Conservation (phyloP, 2,888 invertebrate species). For the Lycocerus yunnanus region DNA sequence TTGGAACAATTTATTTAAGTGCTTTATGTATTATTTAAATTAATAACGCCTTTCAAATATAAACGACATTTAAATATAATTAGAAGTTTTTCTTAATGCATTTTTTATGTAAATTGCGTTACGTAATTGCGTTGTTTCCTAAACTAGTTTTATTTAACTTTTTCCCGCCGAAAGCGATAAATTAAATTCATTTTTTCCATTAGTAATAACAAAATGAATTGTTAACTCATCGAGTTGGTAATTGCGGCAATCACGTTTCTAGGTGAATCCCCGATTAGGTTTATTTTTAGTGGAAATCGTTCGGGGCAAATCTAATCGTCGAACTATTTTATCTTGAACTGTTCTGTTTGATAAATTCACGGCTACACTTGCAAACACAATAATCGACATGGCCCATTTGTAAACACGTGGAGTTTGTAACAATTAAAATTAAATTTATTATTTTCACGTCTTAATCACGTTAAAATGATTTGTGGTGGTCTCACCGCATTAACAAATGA, state of each 20-base stretch:
- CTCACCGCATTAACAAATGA: not conserved
- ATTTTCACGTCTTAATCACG: not conserved
- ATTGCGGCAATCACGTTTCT: not conserved
- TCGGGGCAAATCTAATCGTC: not conserved
- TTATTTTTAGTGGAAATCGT: not conserved
- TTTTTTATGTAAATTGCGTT: not conserved
- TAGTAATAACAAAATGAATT: not conserved
- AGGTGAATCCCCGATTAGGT: not conserved
- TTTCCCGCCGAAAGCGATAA: not conserved
- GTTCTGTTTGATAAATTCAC: not conserved
- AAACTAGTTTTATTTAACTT: not conserved
- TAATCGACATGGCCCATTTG: not conserved
- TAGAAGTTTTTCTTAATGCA: not conserved
- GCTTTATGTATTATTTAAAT: not conserved
- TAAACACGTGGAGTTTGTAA: not conserved
- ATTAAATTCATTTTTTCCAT: not conserved
- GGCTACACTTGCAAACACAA: not conserved
- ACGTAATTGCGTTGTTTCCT: not conserved
- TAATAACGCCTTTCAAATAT: not conserved
- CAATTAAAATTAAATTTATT: not conserved
- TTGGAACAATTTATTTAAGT: not conserved
- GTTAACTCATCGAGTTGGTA: not conserved
- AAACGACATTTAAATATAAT: not conserved
- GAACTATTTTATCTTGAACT: not conserved
- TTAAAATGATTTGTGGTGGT: not conserved